Evolutionary conservation across 2,113 vertebrate genomes (phyloP), one percentile per base, ranked within the genome.

Genomic region (Erythrolamprus reginae): DNA sequence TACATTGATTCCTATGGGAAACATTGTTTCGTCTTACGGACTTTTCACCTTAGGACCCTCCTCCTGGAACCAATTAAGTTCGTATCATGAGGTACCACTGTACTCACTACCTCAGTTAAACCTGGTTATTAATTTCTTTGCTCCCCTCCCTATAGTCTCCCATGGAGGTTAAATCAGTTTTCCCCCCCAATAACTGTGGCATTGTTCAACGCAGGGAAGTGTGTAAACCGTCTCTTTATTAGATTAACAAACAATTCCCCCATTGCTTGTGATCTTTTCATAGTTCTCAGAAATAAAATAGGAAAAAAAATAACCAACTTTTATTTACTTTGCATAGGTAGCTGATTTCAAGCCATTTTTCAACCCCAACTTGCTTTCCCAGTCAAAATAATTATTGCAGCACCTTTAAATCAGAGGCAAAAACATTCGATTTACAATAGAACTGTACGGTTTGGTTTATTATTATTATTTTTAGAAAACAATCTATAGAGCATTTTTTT

Each of bases 371-470:
- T 94, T 90, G 91, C 93, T 94, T 50, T 86, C 93, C 95, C 93
- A 23, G 0, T 92, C 93, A 94, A 91, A 93, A 94, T 92, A 45
- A 90, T 88, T 9, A 77, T 92, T 95, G 95, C 96, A 97, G 97
- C 96, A 97, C 96, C 96, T 95, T 95, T 92, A 94, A 95, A 96
- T 96, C 95, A 95, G 96, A 96, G 97, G 96, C 96, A 96, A 95
- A 95, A 93, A 95, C 96, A n/a, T 94, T 93, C 92, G 90, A 94
- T 95, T 96, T 96, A 94, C 96, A 95, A 93, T 1, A 95, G 96
- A 95, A 95, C 96, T 97, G 96, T 95, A 95, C 93, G 24, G 95
- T 89, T 95, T 92, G 93, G 93, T 93, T 90, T 94, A 95, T 95
- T 95, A 96, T 96, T 95, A 94, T 95, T 92, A 23, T 92, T 65